A percentile compares a stretch with the other conserved stretches of the same genome.
These are phyloP conservation scores for Threskiornis aethiopicus DNA, from an alignment of 2,797 vertebrate species.

Conservation along the genomic window DNA sequence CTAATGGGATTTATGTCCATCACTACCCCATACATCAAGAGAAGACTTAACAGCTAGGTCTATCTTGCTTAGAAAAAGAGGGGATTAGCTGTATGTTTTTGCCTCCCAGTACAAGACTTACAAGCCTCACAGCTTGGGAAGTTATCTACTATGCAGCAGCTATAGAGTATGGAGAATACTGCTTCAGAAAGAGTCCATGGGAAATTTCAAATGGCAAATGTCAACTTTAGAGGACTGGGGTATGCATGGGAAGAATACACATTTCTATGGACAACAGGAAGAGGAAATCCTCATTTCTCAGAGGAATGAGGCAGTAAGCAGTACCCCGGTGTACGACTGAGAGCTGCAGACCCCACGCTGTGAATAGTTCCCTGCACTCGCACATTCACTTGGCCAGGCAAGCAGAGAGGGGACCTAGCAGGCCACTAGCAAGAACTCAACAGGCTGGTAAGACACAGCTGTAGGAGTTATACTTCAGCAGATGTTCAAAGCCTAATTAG, in stretches of 20 bases:
- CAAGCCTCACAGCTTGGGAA: background rate
- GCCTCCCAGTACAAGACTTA: background rate
- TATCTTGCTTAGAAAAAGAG: conserved; percentile 4
- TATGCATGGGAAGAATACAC: background rate
- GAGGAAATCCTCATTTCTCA: background rate
- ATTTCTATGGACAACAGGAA: background rate
- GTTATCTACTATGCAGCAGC: background rate
- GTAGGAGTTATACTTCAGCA: background rate
- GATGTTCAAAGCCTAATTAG: background rate
- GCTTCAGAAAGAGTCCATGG: background rate
- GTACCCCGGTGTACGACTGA: rapidly evolving
- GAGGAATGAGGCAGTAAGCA: background rate
- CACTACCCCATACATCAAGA: background rate
- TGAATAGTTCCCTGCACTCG: rapidly evolving
- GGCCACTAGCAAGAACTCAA: background rate
- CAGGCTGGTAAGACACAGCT: background rate
- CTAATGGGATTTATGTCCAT: conserved; percentile 24
- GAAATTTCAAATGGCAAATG: background rate
- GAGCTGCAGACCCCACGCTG: rapidly evolving
- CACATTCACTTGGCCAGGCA: background rate
- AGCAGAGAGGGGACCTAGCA: background rate
- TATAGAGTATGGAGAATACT: background rate
- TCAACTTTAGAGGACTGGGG: background rate
- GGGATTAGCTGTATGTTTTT: conserved; percentile 19
- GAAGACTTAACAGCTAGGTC: conserved; percentile 16